These are phyloP conservation scores for Rotaria sp. DNA, from an alignment of 2,888 invertebrate genomes.

Conservation along the genomic window DNA sequence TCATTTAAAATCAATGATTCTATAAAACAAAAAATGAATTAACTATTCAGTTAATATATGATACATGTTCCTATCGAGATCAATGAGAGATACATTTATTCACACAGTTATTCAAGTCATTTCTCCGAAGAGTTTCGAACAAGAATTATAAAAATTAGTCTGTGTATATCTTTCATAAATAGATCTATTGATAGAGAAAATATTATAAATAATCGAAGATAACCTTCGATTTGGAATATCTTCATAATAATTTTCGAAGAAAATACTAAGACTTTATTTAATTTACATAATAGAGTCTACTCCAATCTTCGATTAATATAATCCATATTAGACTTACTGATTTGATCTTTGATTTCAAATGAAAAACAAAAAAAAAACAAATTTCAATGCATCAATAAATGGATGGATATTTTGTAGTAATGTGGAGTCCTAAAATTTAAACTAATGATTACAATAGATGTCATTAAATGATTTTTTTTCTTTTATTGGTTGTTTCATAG, in stretches of 20 bases:
- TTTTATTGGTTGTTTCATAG: background rate
- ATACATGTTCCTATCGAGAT: background rate
- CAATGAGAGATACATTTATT: background rate
- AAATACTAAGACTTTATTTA: background rate
- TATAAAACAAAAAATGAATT: too few relatives aligned
- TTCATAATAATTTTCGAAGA: background rate
- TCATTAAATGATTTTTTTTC: background rate
- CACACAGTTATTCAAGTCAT: background rate
- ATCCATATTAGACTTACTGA: background rate
- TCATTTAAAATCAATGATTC: too few relatives aligned
- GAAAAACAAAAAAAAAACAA: background rate
- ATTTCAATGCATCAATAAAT: background rate
- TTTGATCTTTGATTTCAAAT: background rate
- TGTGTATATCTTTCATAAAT: background rate
- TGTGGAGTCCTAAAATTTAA: background rate
- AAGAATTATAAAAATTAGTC: background rate
- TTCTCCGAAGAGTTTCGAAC: background rate
- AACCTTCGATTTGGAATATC: background rate
- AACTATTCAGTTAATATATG: too few relatives aligned
- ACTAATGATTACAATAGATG: background rate
- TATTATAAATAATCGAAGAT: background rate
- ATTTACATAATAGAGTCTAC: background rate
- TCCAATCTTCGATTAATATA: background rate
- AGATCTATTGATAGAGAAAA: background rate
- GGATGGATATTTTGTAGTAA: background rate